Base-by-base conservation (phyloP, 2,888 invertebrate genomes). In the Salpingus planirostris region DNA sequence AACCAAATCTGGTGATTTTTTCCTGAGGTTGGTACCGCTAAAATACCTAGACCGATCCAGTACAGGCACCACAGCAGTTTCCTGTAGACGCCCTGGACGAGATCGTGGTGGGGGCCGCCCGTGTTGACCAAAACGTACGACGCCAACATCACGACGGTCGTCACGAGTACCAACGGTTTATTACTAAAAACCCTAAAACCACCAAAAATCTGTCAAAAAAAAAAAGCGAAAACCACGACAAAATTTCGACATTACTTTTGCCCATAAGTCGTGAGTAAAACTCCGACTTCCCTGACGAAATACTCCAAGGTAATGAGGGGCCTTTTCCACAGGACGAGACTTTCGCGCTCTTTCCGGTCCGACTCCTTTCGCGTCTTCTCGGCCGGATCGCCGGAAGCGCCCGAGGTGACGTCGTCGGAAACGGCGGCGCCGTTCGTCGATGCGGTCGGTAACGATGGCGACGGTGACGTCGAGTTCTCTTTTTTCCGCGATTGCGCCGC, bases 221-320 rank as follows among this genome's bases (percentile, higher is more conserved):
- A 11, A 23, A 23, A 23, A 23, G 23, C n/a, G n/a, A n/a, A n/a
- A n/a, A n/a, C n/a, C n/a, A n/a, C n/a, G n/a, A n/a, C n/a, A n/a
- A n/a, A n/a, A n/a, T n/a, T n/a, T n/a, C n/a, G n/a, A 56, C 67
- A n/a, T 67, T 59, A 78, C 78, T 73, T 73, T 56, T 60, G 64
- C 46, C 70, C 69, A 58, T 73, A 73, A 29, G 68, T 70, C 44
- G 67, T 70, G 51, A 75, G 64, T 51, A 85, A 68, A 54, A 76
- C 70, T 36, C 74, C 64, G 44, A 81, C 66, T 70, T 92, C 90
- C 54, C 75, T 73, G 52, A 74, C 64, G 67, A 84, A 88, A 67
- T 86, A 91, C 58, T 84, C 79, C 37, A 86, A 55, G 2, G 90
- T 90, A 52, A 71, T 73, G 39, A 89, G 49, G 5, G 92, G 91